phyloP scores from a whole-genome alignment of 2,888 invertebrate species.

The Xestia c-nigrum region DNA sequence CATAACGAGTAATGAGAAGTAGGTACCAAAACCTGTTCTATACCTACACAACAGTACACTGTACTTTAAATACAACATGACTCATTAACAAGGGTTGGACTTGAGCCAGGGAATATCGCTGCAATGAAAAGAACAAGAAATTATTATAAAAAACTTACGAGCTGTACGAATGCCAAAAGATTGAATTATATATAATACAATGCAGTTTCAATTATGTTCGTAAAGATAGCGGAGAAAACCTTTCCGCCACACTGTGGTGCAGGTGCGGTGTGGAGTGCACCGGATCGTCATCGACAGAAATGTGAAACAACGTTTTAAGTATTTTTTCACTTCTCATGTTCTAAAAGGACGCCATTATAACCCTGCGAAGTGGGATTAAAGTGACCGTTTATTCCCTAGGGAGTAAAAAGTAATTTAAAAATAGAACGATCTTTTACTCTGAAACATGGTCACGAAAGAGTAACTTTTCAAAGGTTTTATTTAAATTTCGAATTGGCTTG shows the following conservation, averaged over 20 bases:
- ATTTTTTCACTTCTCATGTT: no score
- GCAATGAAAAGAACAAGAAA: constrained; percentile 15
- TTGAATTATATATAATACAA: constrained; percentile 21
- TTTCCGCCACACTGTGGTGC: neutral
- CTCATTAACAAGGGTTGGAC: constrained; percentile 29
- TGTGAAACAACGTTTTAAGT: constrained; percentile 22
- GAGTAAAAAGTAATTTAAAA: no score
- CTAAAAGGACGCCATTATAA: no score
- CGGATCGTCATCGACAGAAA: constrained; percentile 3
- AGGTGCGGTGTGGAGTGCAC: neutral
- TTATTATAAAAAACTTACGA: constrained; percentile 9
- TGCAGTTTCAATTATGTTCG: constrained; percentile 8
- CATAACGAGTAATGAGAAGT: neutral
- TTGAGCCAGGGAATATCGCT: constrained; percentile 15
- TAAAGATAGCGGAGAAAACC: neutral
- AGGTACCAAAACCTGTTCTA: neutral
- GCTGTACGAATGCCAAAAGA: constrained; percentile 26
- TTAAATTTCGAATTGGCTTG: no score
- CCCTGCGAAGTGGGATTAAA: no score
- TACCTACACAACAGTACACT: neutral
- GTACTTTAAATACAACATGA: constrained; percentile 10
- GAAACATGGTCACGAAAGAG: no score
- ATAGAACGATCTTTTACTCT: no score
- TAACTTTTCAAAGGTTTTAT: no score
- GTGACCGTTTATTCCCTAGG: no score